Conservation (phyloP, 2,797 vertebrate genomes). For the Sciurus carolinensis region DNA sequence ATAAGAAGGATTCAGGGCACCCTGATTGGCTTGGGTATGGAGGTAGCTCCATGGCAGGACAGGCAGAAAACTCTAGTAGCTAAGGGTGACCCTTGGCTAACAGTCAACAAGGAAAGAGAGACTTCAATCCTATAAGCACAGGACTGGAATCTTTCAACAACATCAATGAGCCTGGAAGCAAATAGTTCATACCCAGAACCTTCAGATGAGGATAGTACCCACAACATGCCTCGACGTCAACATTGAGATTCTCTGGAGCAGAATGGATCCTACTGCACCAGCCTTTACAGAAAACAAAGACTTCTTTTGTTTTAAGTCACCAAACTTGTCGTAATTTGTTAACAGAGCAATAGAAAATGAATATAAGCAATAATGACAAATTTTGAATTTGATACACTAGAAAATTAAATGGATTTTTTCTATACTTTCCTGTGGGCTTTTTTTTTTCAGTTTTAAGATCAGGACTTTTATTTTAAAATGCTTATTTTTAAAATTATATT, state of each 20-base stretch:
- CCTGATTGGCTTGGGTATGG: neutral
- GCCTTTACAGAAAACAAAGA: neutral
- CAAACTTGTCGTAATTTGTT: neutral
- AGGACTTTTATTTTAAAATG: too few species aligned
- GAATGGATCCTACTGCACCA: rapidly evolving
- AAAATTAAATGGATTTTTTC: neutral
- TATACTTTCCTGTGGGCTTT: neutral
- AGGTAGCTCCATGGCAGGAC: neutral
- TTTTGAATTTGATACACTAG: conserved; percentile 10
- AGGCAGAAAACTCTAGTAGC: neutral
- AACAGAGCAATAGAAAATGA: neutral
- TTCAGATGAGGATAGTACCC: neutral
- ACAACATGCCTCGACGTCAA: neutral
- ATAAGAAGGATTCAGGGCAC: neutral
- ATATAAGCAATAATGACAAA: neutral
- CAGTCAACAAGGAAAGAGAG: neutral
- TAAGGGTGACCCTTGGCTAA: neutral
- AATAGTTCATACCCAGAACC: neutral
- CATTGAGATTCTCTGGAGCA: neutral
- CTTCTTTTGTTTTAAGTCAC: neutral
- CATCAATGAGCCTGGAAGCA: neutral
- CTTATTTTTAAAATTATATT: too few species aligned
- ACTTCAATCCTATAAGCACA: neutral
- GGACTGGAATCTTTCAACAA: neutral
- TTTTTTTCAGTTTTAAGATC: too few species aligned